Conservation (phyloP, 1,140 invertebrate species). For the Psix sp. region DNA sequence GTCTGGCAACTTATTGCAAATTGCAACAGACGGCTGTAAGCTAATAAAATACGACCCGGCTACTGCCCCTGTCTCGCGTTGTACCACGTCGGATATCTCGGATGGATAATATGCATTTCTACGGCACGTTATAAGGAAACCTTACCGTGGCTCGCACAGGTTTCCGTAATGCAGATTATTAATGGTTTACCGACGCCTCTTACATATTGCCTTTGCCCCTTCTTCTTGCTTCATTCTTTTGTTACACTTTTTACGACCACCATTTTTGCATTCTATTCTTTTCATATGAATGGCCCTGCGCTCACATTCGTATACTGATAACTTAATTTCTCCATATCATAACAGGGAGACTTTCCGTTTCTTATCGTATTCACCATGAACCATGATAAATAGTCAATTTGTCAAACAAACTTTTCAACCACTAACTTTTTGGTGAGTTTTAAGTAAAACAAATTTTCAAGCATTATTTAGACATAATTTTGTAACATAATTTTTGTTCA, state of each 20-base stretch:
- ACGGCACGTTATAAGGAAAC: constrained; percentile 72
- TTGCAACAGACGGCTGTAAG: constrained; percentile 66
- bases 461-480: no score
- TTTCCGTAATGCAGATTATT: constrained; percentile 68
- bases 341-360: no score
- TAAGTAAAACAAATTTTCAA: no score
- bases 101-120: constrained; percentile 75
- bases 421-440: no score
- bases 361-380: no score
- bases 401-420: no score
- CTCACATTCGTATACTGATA: constrained; percentile 22
- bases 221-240: constrained; percentile 37
- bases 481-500: no score
- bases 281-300: constrained; percentile 4
- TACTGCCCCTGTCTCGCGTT: constrained; percentile 63
- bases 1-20: constrained; percentile 61
- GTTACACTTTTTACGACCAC: constrained; percentile 29
- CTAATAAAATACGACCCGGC: constrained; percentile 67
- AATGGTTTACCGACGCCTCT: constrained; percentile 65
- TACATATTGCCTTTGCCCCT: constrained; percentile 30
- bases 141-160: constrained; percentile 58
- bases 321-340: constrained; percentile 11
- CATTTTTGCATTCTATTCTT: constrained; percentile 16
- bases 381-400: no score
- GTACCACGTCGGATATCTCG: constrained; percentile 69